These are phyloP conservation scores for Allygus modestus DNA, from an alignment of 2,888 invertebrate genomes.

Conservation along the genomic window DNA sequence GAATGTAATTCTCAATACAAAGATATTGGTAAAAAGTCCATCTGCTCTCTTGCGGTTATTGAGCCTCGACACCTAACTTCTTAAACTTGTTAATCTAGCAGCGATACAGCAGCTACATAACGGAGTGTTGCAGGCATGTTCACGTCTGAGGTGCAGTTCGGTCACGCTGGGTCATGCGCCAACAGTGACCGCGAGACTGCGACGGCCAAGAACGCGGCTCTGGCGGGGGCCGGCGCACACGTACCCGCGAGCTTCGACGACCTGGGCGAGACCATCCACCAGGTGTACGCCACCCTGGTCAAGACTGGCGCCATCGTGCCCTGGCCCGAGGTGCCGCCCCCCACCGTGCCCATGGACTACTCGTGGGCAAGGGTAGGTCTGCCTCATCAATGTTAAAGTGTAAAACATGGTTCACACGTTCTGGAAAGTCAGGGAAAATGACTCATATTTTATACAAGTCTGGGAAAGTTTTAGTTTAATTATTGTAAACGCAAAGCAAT, in stretches of 20 bases:
- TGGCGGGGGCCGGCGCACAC: slow-evolving; percentile 89
- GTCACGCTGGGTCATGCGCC: slow-evolving; percentile 99
- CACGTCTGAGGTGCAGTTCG: slow-evolving; percentile 95
- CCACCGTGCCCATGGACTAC: slow-evolving; percentile 99
- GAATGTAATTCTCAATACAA: no score
- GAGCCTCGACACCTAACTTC: no score
- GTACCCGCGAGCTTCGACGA: slow-evolving; percentile 97
- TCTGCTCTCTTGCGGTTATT: no score
- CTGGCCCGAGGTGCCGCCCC: slow-evolving; percentile 95
- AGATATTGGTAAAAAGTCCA: no score
- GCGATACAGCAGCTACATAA: no score
- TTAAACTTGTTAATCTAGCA: no score
- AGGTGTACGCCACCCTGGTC: slow-evolving; percentile 87
- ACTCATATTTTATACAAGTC: no score
- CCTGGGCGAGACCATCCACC: slow-evolving; percentile 87
- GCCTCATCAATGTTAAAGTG: no score
- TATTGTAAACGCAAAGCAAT: no score
- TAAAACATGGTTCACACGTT: no score
- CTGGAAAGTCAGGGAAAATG: no score
- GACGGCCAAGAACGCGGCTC: slow-evolving; percentile 91
- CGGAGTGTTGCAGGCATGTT: slow-evolving; percentile 88
- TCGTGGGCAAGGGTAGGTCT: slow-evolving; percentile 94
- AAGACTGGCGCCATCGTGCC: slow-evolving; percentile 90
- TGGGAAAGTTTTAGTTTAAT: no score
- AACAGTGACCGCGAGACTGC: slow-evolving; percentile 97